These are phyloP conservation scores for Drosophila obscura DNA, from an alignment of 1,140 invertebrate genomes.

Conservation along the genomic window DNA sequence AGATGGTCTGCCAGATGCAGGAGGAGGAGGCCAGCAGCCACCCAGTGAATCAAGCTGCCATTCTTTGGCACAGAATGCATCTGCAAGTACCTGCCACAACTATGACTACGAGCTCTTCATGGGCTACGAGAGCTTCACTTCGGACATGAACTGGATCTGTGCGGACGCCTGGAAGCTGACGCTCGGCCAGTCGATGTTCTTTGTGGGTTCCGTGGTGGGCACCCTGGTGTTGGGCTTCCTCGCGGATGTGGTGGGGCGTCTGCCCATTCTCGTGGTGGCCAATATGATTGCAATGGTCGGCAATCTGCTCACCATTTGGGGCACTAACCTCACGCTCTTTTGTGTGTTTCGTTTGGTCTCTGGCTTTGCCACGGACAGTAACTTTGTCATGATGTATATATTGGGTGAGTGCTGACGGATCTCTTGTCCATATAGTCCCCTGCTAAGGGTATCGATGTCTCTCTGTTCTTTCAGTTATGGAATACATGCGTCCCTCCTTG, in stretches of 20 bases:
- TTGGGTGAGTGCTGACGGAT: slow-evolving; percentile 83
- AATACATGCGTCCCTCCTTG: slow-evolving; percentile 86
- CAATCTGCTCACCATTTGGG: slow-evolving; percentile 85
- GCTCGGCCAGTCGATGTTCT: slow-evolving; percentile 86
- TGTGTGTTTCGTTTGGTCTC: slow-evolving; percentile 85
- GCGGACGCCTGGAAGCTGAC: slow-evolving; percentile 85
- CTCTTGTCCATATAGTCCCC: not conserved
- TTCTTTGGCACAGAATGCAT: slow-evolving; percentile 20
- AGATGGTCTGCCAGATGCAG: slow-evolving; percentile 22
- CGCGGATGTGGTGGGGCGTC: slow-evolving; percentile 86
- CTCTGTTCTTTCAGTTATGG: slow-evolving; percentile 84
- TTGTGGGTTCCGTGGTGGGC: slow-evolving; percentile 86
- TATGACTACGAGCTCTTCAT: slow-evolving; percentile 70
- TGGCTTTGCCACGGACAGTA: slow-evolving; percentile 86
- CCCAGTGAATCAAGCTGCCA: slow-evolving; percentile 51
- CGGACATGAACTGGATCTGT: slow-evolving; percentile 85
- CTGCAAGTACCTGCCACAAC: slow-evolving; percentile 26
- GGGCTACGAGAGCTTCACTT: slow-evolving; percentile 74
- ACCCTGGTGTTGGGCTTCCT: slow-evolving; percentile 85
- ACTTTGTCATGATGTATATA: slow-evolving; percentile 88
- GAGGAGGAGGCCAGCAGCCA: not conserved
- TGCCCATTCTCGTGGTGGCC: slow-evolving; percentile 85
- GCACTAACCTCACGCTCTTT: slow-evolving; percentile 84
- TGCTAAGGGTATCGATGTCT: not conserved
- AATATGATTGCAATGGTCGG: slow-evolving; percentile 85